Conservation (phyloP, 2,797 vertebrate genomes). For the Periophthalmus magnuspinnatus region DNA sequence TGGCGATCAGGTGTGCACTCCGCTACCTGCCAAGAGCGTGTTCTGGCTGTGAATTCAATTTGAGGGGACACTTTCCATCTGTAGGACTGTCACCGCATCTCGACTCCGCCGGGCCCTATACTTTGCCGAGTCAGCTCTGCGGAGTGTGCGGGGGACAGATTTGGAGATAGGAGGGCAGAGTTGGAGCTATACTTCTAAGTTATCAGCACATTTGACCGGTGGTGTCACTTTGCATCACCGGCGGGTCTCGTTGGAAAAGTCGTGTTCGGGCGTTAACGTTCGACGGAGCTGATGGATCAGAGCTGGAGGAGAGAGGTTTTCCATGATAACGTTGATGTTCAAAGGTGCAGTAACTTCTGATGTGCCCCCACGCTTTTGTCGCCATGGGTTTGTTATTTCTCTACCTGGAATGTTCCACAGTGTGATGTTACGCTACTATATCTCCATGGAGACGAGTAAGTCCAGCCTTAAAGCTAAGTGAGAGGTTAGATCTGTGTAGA, state of each 20-base stretch:
- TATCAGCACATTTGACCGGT: conserved; percentile 13
- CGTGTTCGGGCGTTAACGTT: not conserved
- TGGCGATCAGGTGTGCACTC: conserved; percentile 49
- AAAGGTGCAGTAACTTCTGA: not conserved
- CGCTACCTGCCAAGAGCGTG: conserved; percentile 43
- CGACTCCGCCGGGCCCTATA: conserved; percentile 33
- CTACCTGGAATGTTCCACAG: too few species aligned
- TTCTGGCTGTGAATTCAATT: conserved; percentile 62
- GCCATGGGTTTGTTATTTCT: too few species aligned
- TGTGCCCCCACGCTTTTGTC: too few species aligned
- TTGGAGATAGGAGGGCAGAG: conserved; percentile 6
- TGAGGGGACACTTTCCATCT: conserved; percentile 46
- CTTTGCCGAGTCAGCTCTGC: conserved; percentile 49
- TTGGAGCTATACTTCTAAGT: conserved; percentile 11
- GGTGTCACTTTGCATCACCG: not conserved
- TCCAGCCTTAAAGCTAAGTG: too few species aligned
- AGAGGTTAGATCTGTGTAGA: too few species aligned
- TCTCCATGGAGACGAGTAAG: too few species aligned
- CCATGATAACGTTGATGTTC: not conserved
- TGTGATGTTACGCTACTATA: too few species aligned
- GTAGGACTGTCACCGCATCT: conserved; percentile 38
- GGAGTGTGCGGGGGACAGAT: conserved; percentile 16
- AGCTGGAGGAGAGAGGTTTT: not conserved
- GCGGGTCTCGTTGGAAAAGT: not conserved
- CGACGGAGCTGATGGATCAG: not conserved